Evolutionary conservation across 2,888 invertebrate species (phyloP).

Genomic region (Laothoe populi): DNA sequence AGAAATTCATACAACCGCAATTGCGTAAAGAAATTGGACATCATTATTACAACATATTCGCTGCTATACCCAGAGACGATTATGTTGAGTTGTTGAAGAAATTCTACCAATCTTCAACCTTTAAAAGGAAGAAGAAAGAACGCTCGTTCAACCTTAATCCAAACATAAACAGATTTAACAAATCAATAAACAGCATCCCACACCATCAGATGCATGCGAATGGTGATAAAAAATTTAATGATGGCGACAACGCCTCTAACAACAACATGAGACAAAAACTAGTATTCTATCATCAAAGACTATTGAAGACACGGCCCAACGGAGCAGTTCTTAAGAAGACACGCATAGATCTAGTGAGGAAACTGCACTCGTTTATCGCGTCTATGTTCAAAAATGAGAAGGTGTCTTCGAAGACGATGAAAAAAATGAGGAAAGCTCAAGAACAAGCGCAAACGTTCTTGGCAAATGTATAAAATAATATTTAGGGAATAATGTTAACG

Average conservation of each 20-base stretch:
- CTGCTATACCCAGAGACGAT: constrained; percentile 67
- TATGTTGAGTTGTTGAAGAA: constrained; percentile 65
- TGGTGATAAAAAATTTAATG: constrained; percentile 28
- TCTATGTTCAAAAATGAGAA: constrained; percentile 48
- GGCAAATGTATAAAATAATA: constrained; percentile 61
- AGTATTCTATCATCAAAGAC: constrained; percentile 51
- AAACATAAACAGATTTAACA: constrained; percentile 44
- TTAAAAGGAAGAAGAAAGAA: constrained; percentile 49
- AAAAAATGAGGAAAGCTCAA: constrained; percentile 63
- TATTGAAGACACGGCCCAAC: constrained; percentile 49
- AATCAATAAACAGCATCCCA: constrained; percentile 47
- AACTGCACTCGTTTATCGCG: constrained; percentile 54
- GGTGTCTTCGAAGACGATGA: constrained; percentile 55
- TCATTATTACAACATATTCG: constrained; percentile 82
- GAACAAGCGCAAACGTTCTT: constrained; percentile 65
- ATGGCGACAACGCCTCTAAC: constrained; percentile 19
- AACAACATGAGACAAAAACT: constrained; percentile 47
- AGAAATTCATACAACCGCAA: constrained; percentile 60
- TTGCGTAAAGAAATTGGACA: constrained; percentile 78
- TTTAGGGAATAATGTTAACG: constrained; percentile 51
- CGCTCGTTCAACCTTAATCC: constrained; percentile 46
- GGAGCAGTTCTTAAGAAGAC: constrained; percentile 52
- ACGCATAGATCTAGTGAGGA: constrained; percentile 49
- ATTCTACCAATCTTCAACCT: constrained; percentile 49
- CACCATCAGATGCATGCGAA: constrained; percentile 40